phyloP scores from a whole-genome alignment of 2,888 invertebrate species.

The Aphodius sticticus region DNA sequence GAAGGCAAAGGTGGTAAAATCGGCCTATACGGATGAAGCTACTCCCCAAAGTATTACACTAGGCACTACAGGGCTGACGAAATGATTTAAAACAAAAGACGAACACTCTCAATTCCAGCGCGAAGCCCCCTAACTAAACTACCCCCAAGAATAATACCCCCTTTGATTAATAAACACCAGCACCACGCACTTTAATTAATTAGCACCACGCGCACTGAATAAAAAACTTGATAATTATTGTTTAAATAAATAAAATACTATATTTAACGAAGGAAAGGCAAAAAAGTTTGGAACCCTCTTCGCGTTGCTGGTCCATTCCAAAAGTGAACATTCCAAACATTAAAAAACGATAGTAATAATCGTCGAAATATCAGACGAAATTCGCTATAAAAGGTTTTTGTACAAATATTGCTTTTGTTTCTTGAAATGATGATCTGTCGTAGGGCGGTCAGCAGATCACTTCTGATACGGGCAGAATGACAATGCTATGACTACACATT shows the following conservation, averaged over 20 bases:
- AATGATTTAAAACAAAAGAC: not conserved
- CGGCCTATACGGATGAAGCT: too few species aligned
- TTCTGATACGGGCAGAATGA: conserved; percentile 13
- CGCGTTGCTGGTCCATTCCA: conserved; percentile 11
- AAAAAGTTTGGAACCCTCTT: not conserved
- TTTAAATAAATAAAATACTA: not conserved
- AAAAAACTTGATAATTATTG: not conserved
- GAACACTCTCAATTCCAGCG: not conserved
- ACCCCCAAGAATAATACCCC: not conserved
- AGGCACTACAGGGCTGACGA: not conserved
- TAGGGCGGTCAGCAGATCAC: not conserved
- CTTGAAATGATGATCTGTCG: too few species aligned
- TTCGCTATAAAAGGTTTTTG: conserved; percentile 17
- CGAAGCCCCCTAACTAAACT: not conserved
- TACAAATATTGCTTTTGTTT: conserved; percentile 6
- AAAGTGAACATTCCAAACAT: not conserved
- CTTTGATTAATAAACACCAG: not conserved
- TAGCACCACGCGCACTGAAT: not conserved
- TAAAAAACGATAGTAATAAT: conserved; percentile 24
- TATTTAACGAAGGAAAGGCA: not conserved
- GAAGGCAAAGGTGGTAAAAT: too few species aligned
- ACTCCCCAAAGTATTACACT: not conserved
- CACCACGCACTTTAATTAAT: not conserved
- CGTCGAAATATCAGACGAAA: conserved; percentile 15
- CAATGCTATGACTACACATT: conserved; percentile 5